A percentile compares a stretch with the other conserved stretches of the same genome.
These are phyloP conservation scores for Lytechinus pictus DNA, from an alignment of 35 echinoderm and acorn worm species.

Conservation along the genomic window DNA sequence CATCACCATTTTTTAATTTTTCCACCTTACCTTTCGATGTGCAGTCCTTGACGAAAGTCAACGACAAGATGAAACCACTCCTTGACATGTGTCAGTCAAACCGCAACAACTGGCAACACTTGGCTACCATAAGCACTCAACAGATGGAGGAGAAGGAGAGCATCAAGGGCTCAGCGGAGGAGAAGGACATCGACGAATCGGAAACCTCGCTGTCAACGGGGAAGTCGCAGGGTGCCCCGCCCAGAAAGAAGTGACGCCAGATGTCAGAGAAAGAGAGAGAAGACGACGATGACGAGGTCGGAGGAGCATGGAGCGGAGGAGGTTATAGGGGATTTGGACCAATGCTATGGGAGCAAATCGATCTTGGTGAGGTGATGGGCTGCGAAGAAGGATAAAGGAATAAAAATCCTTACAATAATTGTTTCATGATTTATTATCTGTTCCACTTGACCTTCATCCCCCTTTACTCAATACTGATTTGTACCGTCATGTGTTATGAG, in stretches of 20 bases:
- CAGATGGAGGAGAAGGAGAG: constrained; percentile 64
- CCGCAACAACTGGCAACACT: constrained; percentile 84
- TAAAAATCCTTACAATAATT: neutral
- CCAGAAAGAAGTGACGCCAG: constrained; percentile 39
- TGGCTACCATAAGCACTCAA: constrained; percentile 65
- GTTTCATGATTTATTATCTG: neutral
- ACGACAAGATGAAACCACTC: constrained; percentile 63
- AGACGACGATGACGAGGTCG: neutral
- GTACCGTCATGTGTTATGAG: neutral
- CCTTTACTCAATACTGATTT: neutral
- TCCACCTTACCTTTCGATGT: neutral
- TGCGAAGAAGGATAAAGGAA: neutral
- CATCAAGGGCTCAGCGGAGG: constrained; percentile 59
- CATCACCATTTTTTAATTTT: no score
- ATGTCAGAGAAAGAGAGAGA: constrained; percentile 25
- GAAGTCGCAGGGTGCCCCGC: neutral
- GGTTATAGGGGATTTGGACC: neutral
- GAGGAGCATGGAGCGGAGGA: neutral
- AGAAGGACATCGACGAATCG: constrained; percentile 97
- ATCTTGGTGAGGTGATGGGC: neutral
- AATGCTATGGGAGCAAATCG: neutral
- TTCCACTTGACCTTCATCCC: neutral
- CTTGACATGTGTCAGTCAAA: constrained; percentile 71
- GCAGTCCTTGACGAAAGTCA: constrained; percentile 70
- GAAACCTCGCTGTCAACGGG: constrained; percentile 54